Percentiles rank a stretch among this genome's conserved stretches.
These are phyloP conservation scores for Champsocephalus gunnari DNA, from an alignment of 2,797 vertebrate species.

Conservation along the genomic window DNA sequence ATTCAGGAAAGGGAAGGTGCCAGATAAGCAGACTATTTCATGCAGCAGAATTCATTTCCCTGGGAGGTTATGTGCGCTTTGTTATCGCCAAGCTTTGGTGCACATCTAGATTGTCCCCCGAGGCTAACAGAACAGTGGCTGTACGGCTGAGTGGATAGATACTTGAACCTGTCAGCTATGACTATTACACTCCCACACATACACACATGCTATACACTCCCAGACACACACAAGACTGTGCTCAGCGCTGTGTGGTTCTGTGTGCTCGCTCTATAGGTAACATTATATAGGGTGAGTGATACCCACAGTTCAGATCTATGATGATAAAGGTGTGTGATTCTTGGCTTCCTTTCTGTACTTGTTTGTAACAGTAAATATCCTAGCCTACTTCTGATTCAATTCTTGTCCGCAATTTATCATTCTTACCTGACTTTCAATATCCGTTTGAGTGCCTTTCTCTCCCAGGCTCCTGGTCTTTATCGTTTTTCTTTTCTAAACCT, in stretches of 20 bases:
- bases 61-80: constrained; percentile 76
- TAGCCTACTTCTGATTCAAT: constrained; percentile 41
- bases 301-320: constrained; percentile 15
- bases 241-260: constrained; percentile 11
- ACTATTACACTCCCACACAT: constrained; percentile 74
- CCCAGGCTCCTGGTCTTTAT: constrained; percentile 25
- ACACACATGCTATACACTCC: constrained; percentile 52
- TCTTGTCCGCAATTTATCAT: constrained; percentile 58
- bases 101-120: constrained; percentile 83
- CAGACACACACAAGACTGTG: constrained; percentile 26
- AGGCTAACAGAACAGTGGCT: constrained; percentile 78
- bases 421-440: constrained; percentile 60
- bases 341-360: constrained; percentile 19
- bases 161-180: constrained; percentile 82
- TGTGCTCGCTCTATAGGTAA: constrained; percentile 21
- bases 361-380: constrained; percentile 53
- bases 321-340: constrained; percentile 24
- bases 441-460: constrained; percentile 69
- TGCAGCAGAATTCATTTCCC: constrained; percentile 82
- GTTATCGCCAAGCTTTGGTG: constrained; percentile 84
- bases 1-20: constrained; percentile 51
- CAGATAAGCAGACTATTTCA: constrained; percentile 81
- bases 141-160: constrained; percentile 81
- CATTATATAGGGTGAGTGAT: constrained; percentile 44
- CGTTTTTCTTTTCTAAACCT: constrained; percentile 21